phyloP scores from a whole-genome alignment of 2,888 invertebrate species.

The Idaea straminata region DNA sequence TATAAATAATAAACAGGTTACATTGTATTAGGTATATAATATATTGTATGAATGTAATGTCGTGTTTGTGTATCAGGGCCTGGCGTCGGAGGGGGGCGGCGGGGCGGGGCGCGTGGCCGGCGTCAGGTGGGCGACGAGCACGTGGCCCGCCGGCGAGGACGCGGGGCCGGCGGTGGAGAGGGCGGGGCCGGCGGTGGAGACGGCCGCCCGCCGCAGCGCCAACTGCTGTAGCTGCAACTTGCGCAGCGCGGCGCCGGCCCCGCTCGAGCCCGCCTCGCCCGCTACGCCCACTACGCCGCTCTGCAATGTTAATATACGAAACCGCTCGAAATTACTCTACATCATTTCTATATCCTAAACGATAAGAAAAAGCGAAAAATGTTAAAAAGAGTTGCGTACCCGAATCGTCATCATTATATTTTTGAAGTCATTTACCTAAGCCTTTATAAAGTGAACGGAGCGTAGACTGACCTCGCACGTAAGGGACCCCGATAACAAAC shows the following conservation, averaged over 20 bases:
- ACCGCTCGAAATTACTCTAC: no score
- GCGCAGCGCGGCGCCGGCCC: constrained; percentile 62
- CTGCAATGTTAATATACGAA: no score
- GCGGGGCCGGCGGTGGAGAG: constrained; percentile 17
- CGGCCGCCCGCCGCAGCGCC: constrained; percentile 44
- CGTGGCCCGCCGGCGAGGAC: constrained; percentile 38
- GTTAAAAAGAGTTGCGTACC: no score
- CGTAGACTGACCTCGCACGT: no score
- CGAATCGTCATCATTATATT: no score
- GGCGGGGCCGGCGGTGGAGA: constrained; percentile 34
- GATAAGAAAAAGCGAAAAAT: no score
- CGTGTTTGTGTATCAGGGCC: background rate
- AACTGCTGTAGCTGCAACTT: constrained; percentile 52
- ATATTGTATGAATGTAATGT: background rate
- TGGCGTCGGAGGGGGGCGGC: constrained; percentile 26
- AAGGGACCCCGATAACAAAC: no score
- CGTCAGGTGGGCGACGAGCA: constrained; percentile 56
- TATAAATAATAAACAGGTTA: no score
- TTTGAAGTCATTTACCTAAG: no score
- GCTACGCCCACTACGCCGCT: constrained; percentile 62
- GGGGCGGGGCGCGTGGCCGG: constrained; percentile 55
- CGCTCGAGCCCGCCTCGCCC: constrained; percentile 81
- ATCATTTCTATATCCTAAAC: no score
- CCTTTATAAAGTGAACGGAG: no score
- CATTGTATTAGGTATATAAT: no score